Evolutionary conservation across 2,888 invertebrate genomes (phyloP).

Genomic region (Ophion slaviceki): DNA sequence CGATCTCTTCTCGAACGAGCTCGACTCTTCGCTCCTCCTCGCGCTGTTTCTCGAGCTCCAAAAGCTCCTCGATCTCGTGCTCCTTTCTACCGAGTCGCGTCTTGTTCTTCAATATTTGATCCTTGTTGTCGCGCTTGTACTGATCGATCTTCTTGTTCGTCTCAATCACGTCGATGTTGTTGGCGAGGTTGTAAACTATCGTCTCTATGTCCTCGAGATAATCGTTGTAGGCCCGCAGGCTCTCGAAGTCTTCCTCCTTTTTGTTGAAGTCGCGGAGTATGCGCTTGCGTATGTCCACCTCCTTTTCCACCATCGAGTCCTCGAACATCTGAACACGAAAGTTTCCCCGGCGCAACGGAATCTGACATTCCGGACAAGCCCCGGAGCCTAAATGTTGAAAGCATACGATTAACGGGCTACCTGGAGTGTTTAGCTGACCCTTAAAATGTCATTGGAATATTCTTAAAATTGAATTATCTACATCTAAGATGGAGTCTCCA

Average conservation of each 20-base stretch:
- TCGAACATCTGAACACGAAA: conserved; percentile 98
- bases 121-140: conserved; percentile 95
- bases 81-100: conserved; percentile 91
- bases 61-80: conserved; percentile 92
- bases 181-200: conserved; percentile 94
- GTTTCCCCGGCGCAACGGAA: conserved; percentile 93
- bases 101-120: conserved; percentile 92
- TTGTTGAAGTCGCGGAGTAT: conserved; percentile 97
- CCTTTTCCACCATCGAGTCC: conserved; percentile 98
- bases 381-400: conserved; percentile 89
- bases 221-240: conserved; percentile 95
- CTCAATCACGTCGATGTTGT: conserved; percentile 94
- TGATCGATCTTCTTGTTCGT: conserved; percentile 96
- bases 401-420: neutral
- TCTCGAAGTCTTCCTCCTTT: conserved; percentile 95
- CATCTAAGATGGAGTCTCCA: no score
- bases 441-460: no score
- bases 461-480: no score
- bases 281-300: conserved; percentile 96
- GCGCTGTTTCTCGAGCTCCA: conserved; percentile 92
- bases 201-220: conserved; percentile 98
- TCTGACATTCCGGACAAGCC: conserved; percentile 96
- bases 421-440: neutral
- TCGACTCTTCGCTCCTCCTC: conserved; percentile 91
- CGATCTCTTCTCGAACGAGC: conserved; percentile 85